Percentiles rank a stretch among this genome's conserved stretches.
These are phyloP conservation scores for Brienomyrus brachyistius DNA, from an alignment of 2,113 vertebrate species.

Conservation along the genomic window DNA sequence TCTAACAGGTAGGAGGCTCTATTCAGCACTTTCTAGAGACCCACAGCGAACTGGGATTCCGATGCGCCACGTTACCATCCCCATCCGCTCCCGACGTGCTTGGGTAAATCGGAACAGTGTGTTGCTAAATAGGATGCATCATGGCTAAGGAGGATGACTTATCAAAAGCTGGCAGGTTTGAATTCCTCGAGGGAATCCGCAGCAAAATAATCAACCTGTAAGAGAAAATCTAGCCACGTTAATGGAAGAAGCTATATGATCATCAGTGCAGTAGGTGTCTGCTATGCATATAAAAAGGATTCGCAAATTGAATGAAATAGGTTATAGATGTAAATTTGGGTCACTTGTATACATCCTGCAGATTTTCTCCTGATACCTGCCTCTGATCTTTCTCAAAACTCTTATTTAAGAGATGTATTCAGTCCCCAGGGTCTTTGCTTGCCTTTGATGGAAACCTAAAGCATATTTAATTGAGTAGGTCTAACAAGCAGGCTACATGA, in stretches of 20 bases:
- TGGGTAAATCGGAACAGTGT: background rate
- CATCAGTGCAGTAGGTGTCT: background rate
- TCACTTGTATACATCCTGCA: background rate
- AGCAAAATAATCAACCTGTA: background rate
- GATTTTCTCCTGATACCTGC: background rate
- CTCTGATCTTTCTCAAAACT: background rate
- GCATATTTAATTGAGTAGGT: background rate
- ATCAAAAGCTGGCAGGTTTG: background rate
- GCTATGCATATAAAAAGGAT: background rate
- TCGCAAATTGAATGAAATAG: background rate
- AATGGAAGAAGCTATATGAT: background rate
- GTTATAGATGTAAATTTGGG: background rate
- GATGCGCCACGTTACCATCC: background rate
- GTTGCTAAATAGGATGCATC: background rate
- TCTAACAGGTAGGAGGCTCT: background rate
- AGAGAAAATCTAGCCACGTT: background rate
- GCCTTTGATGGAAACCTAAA: background rate
- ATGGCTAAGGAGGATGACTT: background rate
- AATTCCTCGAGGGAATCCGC: background rate
- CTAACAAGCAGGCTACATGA: background rate
- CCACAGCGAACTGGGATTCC: background rate
- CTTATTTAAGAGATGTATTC: background rate
- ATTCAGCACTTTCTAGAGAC: background rate
- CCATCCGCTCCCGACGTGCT: background rate
- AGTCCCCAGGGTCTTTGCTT: background rate